These are phyloP conservation scores for Scylla paramamosain DNA, from an alignment of 1,140 invertebrate genomes.

Conservation along the genomic window DNA sequence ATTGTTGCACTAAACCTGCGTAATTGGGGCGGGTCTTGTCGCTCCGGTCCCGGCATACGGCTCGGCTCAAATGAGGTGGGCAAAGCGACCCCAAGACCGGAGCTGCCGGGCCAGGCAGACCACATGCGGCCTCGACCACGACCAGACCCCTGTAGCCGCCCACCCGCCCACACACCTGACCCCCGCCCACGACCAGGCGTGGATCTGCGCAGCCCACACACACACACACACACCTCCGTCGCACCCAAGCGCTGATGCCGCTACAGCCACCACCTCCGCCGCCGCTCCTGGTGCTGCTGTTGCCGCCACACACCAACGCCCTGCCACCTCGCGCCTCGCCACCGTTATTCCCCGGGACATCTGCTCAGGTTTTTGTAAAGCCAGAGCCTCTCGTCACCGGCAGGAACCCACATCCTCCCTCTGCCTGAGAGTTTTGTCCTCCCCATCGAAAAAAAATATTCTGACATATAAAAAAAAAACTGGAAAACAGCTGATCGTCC, in stretches of 20 bases:
- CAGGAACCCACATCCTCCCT: constrained; percentile 58
- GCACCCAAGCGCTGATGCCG: constrained; percentile 63
- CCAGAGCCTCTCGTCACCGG: constrained; percentile 38
- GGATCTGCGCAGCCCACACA: constrained; percentile 71
- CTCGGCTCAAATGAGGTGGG: constrained; percentile 77
- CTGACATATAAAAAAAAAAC: constrained; percentile 15
- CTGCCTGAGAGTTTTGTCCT: constrained; percentile 27
- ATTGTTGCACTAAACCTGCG: constrained; percentile 78
- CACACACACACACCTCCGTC: constrained; percentile 67
- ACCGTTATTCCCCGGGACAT: constrained; percentile 54
- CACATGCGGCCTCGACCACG: constrained; percentile 75
- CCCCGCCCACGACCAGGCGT: constrained; percentile 67
- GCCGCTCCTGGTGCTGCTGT: constrained; percentile 48
- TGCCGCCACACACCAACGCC: constrained; percentile 49
- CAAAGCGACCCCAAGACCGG: constrained; percentile 76
- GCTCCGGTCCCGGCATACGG: constrained; percentile 76
- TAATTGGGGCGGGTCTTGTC: constrained; percentile 78
- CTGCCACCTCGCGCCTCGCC: constrained; percentile 36
- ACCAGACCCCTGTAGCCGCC: constrained; percentile 75
- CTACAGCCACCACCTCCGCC: constrained; percentile 56
- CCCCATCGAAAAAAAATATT: constrained; percentile 27
- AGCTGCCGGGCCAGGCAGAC: constrained; percentile 71
- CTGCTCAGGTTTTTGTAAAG: constrained; percentile 41
- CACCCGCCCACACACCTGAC: constrained; percentile 74
- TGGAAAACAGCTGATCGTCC: constrained; percentile 69